phyloP scores from a whole-genome alignment of 2,888 invertebrate genomes.

The Ochropleura leucogaster region DNA sequence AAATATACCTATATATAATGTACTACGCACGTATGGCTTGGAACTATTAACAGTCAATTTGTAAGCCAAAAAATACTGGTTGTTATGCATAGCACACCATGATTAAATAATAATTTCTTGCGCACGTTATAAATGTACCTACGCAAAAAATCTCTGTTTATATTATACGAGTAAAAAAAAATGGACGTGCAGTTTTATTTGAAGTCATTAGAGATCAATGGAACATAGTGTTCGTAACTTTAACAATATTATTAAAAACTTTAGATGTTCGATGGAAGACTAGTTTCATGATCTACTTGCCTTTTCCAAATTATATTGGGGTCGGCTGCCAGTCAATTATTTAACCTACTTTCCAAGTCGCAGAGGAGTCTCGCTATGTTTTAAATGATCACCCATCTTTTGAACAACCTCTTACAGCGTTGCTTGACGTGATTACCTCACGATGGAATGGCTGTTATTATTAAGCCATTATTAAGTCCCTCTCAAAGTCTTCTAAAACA shows the following conservation, averaged over 20 bases:
- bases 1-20: too few relatives aligned
- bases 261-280: too few relatives aligned
- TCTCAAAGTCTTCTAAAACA: background rate
- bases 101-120: background rate
- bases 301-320: background rate
- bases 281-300: background rate
- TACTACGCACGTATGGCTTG: background rate
- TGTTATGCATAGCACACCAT: background rate
- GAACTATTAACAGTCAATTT: background rate
- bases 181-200: constrained; percentile 7
- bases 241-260: background rate
- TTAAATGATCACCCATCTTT: too few relatives aligned
- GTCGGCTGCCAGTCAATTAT: background rate
- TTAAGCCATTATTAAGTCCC: background rate
- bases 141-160: constrained; percentile 15
- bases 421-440: background rate
- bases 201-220: constrained; percentile 25
- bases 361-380: background rate
- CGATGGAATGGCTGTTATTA: background rate
- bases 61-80: background rate
- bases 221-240: background rate
- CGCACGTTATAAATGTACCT: background rate
- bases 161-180: constrained; percentile 17
- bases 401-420: background rate
- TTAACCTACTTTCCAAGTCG: background rate